A percentile compares a stretch with the other conserved stretches of the same genome.
phyloP scores from a whole-genome alignment of 2,797 vertebrate genomes.

The Eospalax fontanierii region DNA sequence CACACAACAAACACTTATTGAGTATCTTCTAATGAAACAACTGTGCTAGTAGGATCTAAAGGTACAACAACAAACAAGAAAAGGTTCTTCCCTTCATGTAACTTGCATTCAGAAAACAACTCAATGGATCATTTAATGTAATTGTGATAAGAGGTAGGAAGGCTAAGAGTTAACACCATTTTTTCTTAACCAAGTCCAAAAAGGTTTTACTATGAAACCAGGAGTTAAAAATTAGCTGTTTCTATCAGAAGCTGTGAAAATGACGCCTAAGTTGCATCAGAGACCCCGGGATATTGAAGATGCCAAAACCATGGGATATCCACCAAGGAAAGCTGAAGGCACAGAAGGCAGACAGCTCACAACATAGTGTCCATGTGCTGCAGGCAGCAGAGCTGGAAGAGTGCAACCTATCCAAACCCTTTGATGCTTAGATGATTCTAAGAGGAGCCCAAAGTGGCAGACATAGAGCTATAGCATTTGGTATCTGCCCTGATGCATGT shows the following conservation, averaged over 20 bases:
- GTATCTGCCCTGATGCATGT: neutral
- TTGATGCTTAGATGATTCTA: neutral
- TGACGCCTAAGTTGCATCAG: neutral
- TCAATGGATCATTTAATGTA: conserved; percentile 30
- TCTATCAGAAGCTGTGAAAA: neutral
- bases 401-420: neutral
- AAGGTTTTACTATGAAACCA: conserved; percentile 19
- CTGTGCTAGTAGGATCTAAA: too few species aligned
- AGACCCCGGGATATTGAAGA: neutral
- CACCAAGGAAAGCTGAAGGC: neutral
- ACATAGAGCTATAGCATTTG: neutral
- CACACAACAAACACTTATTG: too few species aligned
- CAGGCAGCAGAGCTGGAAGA: neutral
- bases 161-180: neutral
- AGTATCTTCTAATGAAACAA: too few species aligned
- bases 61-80: conserved; percentile 22
- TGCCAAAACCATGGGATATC: neutral
- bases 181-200: conserved; percentile 24
- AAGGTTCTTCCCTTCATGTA: neutral
- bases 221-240: neutral
- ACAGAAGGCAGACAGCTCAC: neutral
- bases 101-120: conserved; percentile 44
- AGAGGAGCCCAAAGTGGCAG: neutral
- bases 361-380: neutral
- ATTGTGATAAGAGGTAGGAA: neutral